phyloP scores from a whole-genome alignment of 2,888 invertebrate species.

The Oasisia sp. region DNA sequence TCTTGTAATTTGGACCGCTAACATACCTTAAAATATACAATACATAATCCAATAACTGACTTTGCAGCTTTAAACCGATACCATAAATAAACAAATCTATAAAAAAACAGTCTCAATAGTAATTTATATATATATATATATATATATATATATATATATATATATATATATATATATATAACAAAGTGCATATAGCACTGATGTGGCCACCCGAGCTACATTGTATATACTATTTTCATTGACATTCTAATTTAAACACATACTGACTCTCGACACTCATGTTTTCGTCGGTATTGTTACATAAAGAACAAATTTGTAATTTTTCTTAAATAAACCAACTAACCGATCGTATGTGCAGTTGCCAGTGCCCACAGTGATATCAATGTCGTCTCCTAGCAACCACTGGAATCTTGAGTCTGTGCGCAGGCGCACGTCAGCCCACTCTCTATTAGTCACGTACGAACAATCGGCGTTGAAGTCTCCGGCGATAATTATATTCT shows the following conservation, averaged over 20 bases:
- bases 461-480: slow-evolving; percentile 57
- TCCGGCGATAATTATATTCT: slow-evolving; percentile 42
- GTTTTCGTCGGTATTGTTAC: no score
- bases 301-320: no score
- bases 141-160: no score
- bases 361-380: slow-evolving; percentile 49
- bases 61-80: not conserved
- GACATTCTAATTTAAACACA: no score
- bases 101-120: no score
- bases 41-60: not conserved
- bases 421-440: slow-evolving; percentile 45
- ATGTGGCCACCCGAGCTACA: no score
- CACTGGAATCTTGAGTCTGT: slow-evolving; percentile 45
- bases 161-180: no score
- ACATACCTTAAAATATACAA: not conserved
- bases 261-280: no score
- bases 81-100: not conserved
- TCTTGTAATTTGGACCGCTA: not conserved
- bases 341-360: slow-evolving; percentile 57
- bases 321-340: not conserved
- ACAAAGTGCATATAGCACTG: no score
- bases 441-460: slow-evolving; percentile 47
- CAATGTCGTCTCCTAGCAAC: slow-evolving; percentile 51
- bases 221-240: no score
- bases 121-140: no score